Evolutionary conservation across 2,888 invertebrate species (phyloP), one percentile per base, ranked within the genome.

Genomic region (Leptinotarsa juncta): DNA sequence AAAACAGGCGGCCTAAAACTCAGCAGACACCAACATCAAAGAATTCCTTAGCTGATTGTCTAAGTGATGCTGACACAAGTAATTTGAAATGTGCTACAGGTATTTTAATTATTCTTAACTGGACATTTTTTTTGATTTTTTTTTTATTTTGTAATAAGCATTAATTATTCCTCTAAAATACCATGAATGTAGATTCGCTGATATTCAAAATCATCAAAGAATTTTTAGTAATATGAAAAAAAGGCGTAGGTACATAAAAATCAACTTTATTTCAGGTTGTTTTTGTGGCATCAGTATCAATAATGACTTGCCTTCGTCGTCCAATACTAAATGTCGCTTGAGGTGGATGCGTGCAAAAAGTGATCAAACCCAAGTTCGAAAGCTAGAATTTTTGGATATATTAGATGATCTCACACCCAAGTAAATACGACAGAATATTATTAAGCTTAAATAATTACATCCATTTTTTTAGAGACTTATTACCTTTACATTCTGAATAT

Each of bases 401-500:
- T 75, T 85, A 48, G 85, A 85, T 72, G 84, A 84, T 65, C 73
- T 85, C n/a, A 81, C 82, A 4, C 73, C 78, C 55, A 80, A 77
- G 79, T 79, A 73, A 70, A 48, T 26, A 57, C 15, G 57, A 23
- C 18, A 57, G 4, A 57, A 23, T 23, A 20, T 20, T 14, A 23
- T 20, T 10, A 23, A 4, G 3, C 20, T 57, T 26, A 5, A 53
- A 53, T 2, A 18, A 20, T 57, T 23, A 20, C 12, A 23, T 70
- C 42, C n/a, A 70, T 66, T 48, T 55, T 75, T 75, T 57, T 20
- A 82, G 80, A 50, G 85, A 85, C 72, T 55, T 85, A 50, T 50
- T 80, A 26, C 85, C 85, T 0, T 73, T 85, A 55, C 78, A 81
- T 67, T 75, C 84, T 0, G 85, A 85, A 78, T 85, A 85, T 74